These are phyloP conservation scores for Ciconia stormi DNA, from an alignment of 2,113 vertebrate species.

Conservation along the genomic window DNA sequence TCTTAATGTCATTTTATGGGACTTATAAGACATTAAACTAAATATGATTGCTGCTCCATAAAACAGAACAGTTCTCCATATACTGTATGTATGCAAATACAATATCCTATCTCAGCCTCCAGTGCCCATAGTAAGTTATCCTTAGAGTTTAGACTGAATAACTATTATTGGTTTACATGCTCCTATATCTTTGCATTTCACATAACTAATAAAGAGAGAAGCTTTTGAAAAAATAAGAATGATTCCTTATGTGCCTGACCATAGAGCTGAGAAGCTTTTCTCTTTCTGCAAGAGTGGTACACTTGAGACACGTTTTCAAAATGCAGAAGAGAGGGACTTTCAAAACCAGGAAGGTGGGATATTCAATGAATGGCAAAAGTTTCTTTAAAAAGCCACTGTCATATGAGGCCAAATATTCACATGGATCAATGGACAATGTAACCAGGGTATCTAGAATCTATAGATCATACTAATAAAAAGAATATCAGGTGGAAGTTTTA, in stretches of 20 bases:
- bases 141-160: constrained; percentile 67
- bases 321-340: not conserved
- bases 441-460: not conserved
- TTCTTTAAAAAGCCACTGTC: not conserved
- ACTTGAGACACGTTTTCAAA: constrained; percentile 13
- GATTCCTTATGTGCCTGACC: not conserved
- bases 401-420: not conserved
- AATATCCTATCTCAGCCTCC: constrained; percentile 63
- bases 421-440: not conserved
- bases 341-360: not conserved
- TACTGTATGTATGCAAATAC: constrained; percentile 73
- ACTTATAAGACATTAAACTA: constrained; percentile 80
- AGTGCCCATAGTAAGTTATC: constrained; percentile 67
- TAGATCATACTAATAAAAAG: not conserved
- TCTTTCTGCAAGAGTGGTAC: not conserved
- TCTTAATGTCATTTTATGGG: constrained; percentile 74
- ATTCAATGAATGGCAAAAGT: not conserved
- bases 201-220: constrained; percentile 35
- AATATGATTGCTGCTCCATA: constrained; percentile 75
- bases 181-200: constrained; percentile 62
- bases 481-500: not conserved
- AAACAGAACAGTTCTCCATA: constrained; percentile 72
- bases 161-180: constrained; percentile 64
- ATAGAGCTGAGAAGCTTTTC: not conserved
- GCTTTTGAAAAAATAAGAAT: constrained; percentile 5